Conservation (phyloP, 1,140 invertebrate genomes). For the Drosophila tropicalis region DNA sequence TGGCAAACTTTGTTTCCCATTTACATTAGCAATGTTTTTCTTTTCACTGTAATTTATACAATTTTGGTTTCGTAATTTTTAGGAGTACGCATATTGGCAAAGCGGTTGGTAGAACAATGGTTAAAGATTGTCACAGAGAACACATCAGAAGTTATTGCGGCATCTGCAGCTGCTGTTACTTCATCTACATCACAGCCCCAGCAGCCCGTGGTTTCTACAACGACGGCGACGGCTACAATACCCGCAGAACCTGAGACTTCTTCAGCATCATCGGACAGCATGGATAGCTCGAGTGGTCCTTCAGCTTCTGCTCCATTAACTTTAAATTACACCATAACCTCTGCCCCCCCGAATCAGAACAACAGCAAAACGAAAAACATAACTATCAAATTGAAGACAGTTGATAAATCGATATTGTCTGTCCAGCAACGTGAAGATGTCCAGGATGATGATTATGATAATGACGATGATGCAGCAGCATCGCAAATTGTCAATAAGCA, state of each 20-base stretch:
- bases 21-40: not conserved
- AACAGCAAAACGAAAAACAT: slow-evolving; percentile 71
- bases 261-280: slow-evolving; percentile 57
- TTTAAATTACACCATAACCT: slow-evolving; percentile 65
- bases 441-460: slow-evolving; percentile 45
- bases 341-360: slow-evolving; percentile 49
- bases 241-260: slow-evolving; percentile 28
- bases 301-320: slow-evolving; percentile 32
- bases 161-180: slow-evolving; percentile 1
- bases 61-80: slow-evolving; percentile 65
- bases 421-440: slow-evolving; percentile 8
- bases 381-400: slow-evolving; percentile 86
- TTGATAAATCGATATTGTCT: slow-evolving; percentile 56
- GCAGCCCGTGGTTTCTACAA: slow-evolving; percentile 9
- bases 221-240: not conserved
- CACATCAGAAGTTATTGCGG: slow-evolving; percentile 18
- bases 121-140: slow-evolving; percentile 89
- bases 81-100: slow-evolving; percentile 89
- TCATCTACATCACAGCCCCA: slow-evolving; percentile 6
- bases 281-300: slow-evolving; percentile 41
- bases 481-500: slow-evolving; percentile 7
- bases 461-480: slow-evolving; percentile 32
- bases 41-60: slow-evolving; percentile 15
- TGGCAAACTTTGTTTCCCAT: not conserved
- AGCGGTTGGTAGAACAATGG: slow-evolving; percentile 95